Conservation (phyloP, 1,140 invertebrate species). For the Charaxes varanes region DNA sequence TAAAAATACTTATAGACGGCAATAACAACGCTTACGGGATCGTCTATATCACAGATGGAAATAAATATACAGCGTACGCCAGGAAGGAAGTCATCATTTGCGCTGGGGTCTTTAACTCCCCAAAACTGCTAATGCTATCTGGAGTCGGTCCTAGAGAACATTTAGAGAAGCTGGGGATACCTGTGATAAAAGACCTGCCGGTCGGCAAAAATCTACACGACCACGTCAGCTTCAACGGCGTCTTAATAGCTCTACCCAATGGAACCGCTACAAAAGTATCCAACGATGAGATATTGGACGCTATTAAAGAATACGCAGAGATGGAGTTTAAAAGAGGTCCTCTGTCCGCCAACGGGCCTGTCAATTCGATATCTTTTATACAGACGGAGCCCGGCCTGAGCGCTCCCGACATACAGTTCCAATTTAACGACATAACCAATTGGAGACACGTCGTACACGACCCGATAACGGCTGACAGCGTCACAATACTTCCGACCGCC, state of each 20-base stretch:
- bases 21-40: conserved; percentile 63
- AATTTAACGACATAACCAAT: conserved; percentile 8
- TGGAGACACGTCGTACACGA: conserved; percentile 23
- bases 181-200: conserved; percentile 2
- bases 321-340: conserved; percentile 21
- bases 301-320: conserved; percentile 16
- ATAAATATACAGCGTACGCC: conserved; percentile 61
- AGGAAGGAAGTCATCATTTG: conserved; percentile 84
- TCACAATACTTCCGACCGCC: conserved; percentile 22
- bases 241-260: conserved; percentile 8
- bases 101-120: no score
- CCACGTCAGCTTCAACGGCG: conserved; percentile 2
- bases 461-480: conserved; percentile 6
- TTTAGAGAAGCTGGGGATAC: conserved; percentile 4
- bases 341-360: conserved; percentile 15
- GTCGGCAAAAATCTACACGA: conserved; percentile 8
- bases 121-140: conserved; percentile 11
- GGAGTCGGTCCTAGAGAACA: conserved; percentile 9
- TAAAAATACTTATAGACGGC: conserved; percentile 79
- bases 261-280: conserved; percentile 14
- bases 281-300: conserved; percentile 18
- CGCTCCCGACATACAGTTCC: conserved; percentile 77
- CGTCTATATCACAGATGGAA: conserved; percentile 73
- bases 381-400: conserved; percentile 19
- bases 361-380: conserved; percentile 20